These are phyloP conservation scores for Drosophila malerkotliana DNA, from an alignment of 1,140 invertebrate species.

Conservation along the genomic window DNA sequence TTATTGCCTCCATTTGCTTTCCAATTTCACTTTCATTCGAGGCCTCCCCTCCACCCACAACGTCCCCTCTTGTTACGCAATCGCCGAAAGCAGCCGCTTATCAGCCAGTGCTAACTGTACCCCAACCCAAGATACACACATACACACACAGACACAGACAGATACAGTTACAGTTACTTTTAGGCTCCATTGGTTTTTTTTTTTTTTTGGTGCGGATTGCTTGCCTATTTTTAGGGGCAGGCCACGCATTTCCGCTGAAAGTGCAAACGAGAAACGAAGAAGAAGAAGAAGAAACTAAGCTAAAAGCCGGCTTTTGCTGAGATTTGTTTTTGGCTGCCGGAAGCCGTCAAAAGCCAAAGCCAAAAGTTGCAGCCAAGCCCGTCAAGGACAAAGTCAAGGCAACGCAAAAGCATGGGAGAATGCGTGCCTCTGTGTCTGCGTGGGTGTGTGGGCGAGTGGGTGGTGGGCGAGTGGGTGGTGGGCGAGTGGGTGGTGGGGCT, in stretches of 20 bases:
- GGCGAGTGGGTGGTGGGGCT: neutral
- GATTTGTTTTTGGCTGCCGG: slow-evolving; percentile 19
- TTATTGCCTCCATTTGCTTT: neutral
- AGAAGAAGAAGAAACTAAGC: neutral
- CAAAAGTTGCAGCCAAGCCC: slow-evolving; percentile 37
- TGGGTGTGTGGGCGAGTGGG: neutral
- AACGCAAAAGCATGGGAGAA: slow-evolving; percentile 10
- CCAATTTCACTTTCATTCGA: slow-evolving; percentile 1
- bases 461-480: neutral
- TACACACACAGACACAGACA: neutral
- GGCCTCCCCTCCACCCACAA: neutral
- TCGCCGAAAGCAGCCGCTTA: slow-evolving; percentile 39
- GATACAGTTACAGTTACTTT: slow-evolving; percentile 9
- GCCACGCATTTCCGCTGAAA: neutral
- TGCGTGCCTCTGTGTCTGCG: neutral
- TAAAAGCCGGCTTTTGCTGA: slow-evolving; percentile 8
- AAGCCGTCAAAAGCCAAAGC: slow-evolving; percentile 50
- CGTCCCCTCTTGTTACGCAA: slow-evolving; percentile 32
- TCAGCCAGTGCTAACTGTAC: slow-evolving; percentile 27
- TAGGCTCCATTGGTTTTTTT: neutral
- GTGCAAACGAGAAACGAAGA: neutral
- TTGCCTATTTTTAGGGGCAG: slow-evolving; percentile 8
- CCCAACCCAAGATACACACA: slow-evolving; percentile 5
- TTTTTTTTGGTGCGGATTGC: neutral
- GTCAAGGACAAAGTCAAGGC: slow-evolving; percentile 64